Conservation (phyloP, 2,888 invertebrate genomes). For the Lasiommata megera region DNA sequence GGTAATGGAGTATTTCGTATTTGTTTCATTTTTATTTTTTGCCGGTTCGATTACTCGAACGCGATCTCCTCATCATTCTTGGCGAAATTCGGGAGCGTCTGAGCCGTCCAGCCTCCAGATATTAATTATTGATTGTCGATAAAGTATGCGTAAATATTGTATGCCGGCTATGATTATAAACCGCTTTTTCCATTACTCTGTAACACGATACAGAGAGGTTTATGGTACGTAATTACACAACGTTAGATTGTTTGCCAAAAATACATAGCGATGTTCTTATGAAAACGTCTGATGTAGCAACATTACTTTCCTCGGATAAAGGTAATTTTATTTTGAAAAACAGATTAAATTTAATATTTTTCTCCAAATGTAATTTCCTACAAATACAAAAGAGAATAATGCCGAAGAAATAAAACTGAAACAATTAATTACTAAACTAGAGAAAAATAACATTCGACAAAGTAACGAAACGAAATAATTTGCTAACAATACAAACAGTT, state of each 20-base stretch:
- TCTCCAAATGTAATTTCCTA: too few relatives aligned
- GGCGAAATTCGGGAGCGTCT: conserved; percentile 81
- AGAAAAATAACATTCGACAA: background rate
- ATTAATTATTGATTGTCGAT: conserved; percentile 81
- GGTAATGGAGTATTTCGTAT: conserved; percentile 81
- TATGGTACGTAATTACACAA: conserved; percentile 16
- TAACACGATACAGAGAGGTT: conserved; percentile 22
- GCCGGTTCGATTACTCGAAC: conserved; percentile 79
- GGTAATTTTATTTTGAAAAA: too few relatives aligned
- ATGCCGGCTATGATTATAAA: conserved; percentile 52
- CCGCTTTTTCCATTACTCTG: conserved; percentile 40
- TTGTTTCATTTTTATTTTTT: conserved; percentile 81
- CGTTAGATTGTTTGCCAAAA: conserved; percentile 22
- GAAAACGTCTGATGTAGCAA: too few relatives aligned
- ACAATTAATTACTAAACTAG: background rate
- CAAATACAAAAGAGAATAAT: too few relatives aligned
- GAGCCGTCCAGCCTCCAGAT: conserved; percentile 70
- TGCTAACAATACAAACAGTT: conserved; percentile 6
- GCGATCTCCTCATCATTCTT: conserved; percentile 76
- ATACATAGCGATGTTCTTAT: background rate
- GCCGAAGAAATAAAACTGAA: background rate
- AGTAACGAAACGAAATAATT: background rate
- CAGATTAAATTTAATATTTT: too few relatives aligned
- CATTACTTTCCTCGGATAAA: too few relatives aligned
- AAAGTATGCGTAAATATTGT: conserved; percentile 71